phyloP scores from a whole-genome alignment of 1,140 invertebrate genomes.

The Danaus melanippus region DNA sequence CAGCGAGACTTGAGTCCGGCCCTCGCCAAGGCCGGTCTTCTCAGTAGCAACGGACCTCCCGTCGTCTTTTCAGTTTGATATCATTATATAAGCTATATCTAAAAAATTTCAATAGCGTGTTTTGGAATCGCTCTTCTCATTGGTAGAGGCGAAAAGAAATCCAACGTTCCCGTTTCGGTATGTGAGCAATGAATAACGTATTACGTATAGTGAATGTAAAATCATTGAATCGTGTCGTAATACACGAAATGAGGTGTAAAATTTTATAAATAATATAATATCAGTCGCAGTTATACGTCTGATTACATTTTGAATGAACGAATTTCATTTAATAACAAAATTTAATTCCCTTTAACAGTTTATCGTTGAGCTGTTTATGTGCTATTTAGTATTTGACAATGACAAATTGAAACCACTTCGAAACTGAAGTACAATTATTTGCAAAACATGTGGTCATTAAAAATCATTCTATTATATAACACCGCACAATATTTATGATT shows the following conservation, averaged over 20 bases:
- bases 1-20: conserved; percentile 62
- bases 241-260: background rate
- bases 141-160: conserved; percentile 29
- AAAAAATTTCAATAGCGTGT: conserved; percentile 36
- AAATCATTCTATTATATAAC: too few relatives aligned
- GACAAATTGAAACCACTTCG: conserved; percentile 12
- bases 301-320: conserved; percentile 1
- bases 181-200: conserved; percentile 8
- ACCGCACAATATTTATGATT: too few relatives aligned
- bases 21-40: conserved; percentile 62
- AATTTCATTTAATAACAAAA: conserved; percentile 8
- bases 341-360: conserved; percentile 19
- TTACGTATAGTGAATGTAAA: background rate
- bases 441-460: conserved; percentile 6
- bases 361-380: conserved; percentile 15
- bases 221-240: background rate
- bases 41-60: conserved; percentile 63
- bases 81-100: conserved; percentile 26
- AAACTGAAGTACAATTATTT: conserved; percentile 15
- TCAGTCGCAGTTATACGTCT: background rate
- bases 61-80: background rate
- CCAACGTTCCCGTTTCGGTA: conserved; percentile 28
- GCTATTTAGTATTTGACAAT: conserved; percentile 21
- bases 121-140: conserved; percentile 27
- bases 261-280: background rate